phyloP scores from a whole-genome alignment of 2,888 invertebrate species.

The Teleogryllus oceanicus region DNA sequence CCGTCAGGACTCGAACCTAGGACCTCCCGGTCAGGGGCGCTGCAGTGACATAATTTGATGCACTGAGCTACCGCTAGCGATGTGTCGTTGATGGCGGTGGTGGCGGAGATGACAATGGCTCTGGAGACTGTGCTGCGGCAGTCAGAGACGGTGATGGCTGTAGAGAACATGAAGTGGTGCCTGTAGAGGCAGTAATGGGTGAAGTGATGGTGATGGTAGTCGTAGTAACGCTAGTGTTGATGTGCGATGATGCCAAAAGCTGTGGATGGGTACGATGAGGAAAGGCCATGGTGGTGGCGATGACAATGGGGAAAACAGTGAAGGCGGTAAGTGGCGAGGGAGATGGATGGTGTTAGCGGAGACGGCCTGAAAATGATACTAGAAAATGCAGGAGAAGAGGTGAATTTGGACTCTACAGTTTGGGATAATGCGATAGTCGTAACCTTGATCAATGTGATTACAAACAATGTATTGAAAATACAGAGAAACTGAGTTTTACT shows the following conservation, averaged over 20 bases:
- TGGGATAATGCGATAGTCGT: too few relatives aligned
- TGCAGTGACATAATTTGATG: too few relatives aligned
- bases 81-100: not conserved
- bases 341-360: not conserved
- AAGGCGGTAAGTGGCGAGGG: not conserved
- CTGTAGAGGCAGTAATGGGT: not conserved
- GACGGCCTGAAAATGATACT: too few relatives aligned
- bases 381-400: not conserved
- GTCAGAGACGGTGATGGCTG: not conserved
- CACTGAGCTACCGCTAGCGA: too few relatives aligned
- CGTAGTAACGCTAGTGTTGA: not conserved
- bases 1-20: too few relatives aligned
- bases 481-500: too few relatives aligned
- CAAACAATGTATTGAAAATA: too few relatives aligned
- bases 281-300: not conserved
- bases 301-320: not conserved
- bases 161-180: not conserved
- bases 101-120: not conserved
- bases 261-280: not conserved
- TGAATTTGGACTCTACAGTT: not conserved
- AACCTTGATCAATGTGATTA: too few relatives aligned
- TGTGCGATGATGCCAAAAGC: not conserved
- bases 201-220: not conserved
- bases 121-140: too few relatives aligned
- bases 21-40: too few relatives aligned